phyloP scores from a whole-genome alignment of 2,113 vertebrate species.

The Osmerus eperlanus region DNA sequence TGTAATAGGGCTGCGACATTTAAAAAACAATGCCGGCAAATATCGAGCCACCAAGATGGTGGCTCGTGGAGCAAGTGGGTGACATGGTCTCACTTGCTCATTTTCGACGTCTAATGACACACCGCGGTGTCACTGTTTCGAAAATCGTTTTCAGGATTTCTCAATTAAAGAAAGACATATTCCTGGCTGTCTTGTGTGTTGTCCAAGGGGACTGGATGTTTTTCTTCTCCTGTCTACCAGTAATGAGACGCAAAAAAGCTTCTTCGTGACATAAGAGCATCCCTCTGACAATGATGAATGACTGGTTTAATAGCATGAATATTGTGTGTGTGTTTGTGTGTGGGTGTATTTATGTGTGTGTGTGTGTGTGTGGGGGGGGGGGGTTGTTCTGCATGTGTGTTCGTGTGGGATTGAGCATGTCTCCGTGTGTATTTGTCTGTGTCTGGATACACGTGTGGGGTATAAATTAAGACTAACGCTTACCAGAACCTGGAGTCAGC shows the following conservation, averaged over 20 bases:
- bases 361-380: not conserved
- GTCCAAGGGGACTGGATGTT: slow-evolving; percentile 40
- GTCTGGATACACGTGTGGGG: slow-evolving; percentile 15
- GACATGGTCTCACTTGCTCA: slow-evolving; percentile 27
- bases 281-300: slow-evolving; percentile 67
- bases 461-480: slow-evolving; percentile 16
- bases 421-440: slow-evolving; percentile 5
- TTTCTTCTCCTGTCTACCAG: slow-evolving; percentile 52
- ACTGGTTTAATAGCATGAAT: slow-evolving; percentile 58
- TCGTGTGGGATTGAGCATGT: not conserved
- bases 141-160: slow-evolving; percentile 36
- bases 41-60: slow-evolving; percentile 42
- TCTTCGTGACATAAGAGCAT: slow-evolving; percentile 47
- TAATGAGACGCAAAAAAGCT: slow-evolving; percentile 54
- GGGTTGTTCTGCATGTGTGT: not conserved
- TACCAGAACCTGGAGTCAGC: slow-evolving; percentile 42
- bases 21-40: slow-evolving; percentile 57
- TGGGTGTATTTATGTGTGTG: not conserved
- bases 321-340: slow-evolving; percentile 19
- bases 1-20: slow-evolving; percentile 65
- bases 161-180: slow-evolving; percentile 40
- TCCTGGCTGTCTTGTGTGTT: slow-evolving; percentile 35
- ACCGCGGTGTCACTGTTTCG: slow-evolving; percentile 35
- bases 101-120: slow-evolving; percentile 27
- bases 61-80: slow-evolving; percentile 32